A percentile compares a stretch with the other conserved stretches of the same genome.
Conservation (phyloP, 2,113 vertebrate species). For the Chloropsis hardwickii region DNA sequence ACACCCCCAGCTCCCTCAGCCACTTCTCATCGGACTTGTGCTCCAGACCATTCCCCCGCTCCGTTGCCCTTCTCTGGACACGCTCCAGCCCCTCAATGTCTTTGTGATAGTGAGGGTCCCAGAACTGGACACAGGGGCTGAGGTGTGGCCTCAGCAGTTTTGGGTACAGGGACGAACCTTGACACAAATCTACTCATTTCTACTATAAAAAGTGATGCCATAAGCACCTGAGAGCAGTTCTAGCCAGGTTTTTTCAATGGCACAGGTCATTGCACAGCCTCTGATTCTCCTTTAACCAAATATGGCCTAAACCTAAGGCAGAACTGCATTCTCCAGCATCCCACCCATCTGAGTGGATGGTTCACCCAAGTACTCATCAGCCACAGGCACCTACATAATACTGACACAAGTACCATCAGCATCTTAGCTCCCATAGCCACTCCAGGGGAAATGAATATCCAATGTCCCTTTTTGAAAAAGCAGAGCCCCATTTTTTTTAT, state of each 20-base stretch:
- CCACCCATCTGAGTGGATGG: no score
- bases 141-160: background rate
- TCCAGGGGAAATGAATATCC: background rate
- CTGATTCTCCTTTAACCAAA: background rate
- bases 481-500: background rate
- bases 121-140: background rate
- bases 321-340: background rate
- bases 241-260: fast-evolving
- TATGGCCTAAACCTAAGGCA: background rate
- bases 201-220: fast-evolving
- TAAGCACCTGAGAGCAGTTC: fast-evolving
- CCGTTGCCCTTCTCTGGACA: fast-evolving
- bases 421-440: background rate
- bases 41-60: background rate
- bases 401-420: fast-evolving
- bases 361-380: fast-evolving
- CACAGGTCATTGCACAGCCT: background rate
- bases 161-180: background rate
- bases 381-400: background rate
- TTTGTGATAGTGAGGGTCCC: no score
- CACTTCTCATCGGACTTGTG: fast-evolving
- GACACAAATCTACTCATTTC: background rate
- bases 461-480: background rate
- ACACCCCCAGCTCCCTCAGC: background rate
- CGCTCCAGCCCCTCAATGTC: fast-evolving